These are phyloP conservation scores for Hydra vulgaris DNA, from an alignment of 30 jellyfish, hydroid and myxozoan genomes.

Conservation along the genomic window DNA sequence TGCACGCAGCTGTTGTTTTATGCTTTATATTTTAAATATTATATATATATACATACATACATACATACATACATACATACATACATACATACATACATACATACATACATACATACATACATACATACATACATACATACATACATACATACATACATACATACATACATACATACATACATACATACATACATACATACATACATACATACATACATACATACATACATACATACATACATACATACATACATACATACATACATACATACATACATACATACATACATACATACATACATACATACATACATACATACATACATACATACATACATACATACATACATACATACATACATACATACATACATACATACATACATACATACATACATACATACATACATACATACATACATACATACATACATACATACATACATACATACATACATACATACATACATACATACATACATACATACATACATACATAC, in stretches of 20 bases:
- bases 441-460: conserved; percentile 15
- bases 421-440: conserved; percentile 28
- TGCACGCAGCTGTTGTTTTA: too few species aligned
- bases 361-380: conserved; percentile 13
- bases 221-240: conserved; percentile 15
- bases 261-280: conserved; percentile 15
- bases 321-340: conserved; percentile 15
- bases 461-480: too few species aligned
- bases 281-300: conserved; percentile 15
- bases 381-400: conserved; percentile 25
- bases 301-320: conserved; percentile 15
- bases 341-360: conserved; percentile 15
- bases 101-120: conserved; percentile 11
- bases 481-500: too few species aligned
- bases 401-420: conserved; percentile 19
- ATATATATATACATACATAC: background rate
- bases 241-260: conserved; percentile 15
- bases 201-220: conserved; percentile 15
- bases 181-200: conserved; percentile 15
- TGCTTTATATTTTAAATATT: too few species aligned
- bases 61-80: background rate
- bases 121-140: conserved; percentile 13
- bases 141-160: conserved; percentile 13
- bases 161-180: conserved; percentile 15
- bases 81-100: background rate